Evolutionary conservation across 2,113 vertebrate species (phyloP).

Genomic region (Struthidea cinerea): DNA sequence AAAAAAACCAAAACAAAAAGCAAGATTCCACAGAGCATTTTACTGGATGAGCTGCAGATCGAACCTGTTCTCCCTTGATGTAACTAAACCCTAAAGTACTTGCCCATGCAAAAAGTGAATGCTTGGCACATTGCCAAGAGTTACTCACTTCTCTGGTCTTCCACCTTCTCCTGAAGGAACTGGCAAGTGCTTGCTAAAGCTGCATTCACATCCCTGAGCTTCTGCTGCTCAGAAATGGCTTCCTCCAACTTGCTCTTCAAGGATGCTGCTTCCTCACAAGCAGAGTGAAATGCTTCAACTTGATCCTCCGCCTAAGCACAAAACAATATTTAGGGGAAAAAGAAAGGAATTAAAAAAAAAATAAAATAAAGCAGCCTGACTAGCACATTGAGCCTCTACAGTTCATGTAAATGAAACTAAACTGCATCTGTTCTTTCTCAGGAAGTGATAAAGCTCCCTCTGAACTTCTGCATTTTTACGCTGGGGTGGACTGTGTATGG

Average conservation of each 20-base stretch:
- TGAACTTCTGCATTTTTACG: conserved; percentile 70
- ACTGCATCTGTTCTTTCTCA: conserved; percentile 66
- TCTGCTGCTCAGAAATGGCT: conserved; percentile 45
- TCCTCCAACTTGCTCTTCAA: conserved; percentile 56
- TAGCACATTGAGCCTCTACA: neutral
- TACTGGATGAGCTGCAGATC: neutral
- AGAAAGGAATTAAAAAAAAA: neutral
- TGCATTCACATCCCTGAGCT: conserved; percentile 39
- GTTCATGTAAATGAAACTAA: conserved; percentile 36
- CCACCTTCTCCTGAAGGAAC: conserved; percentile 30
- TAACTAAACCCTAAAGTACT: neutral
- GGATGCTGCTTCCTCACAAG: neutral
- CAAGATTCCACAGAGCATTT: neutral
- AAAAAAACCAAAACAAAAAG: neutral
- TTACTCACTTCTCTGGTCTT: conserved; percentile 71
- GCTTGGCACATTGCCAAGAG: neutral
- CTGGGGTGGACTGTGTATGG: conserved; percentile 45
- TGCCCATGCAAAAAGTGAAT: neutral
- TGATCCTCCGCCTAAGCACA: conserved; percentile 37
- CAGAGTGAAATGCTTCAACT: conserved; percentile 7
- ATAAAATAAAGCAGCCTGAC: neutral
- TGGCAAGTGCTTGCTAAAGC: conserved; percentile 25
- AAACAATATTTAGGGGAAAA: neutral
- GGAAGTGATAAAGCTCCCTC: conserved; percentile 66
- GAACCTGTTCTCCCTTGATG: neutral